These are phyloP conservation scores for Galerucella pusilla DNA, from an alignment of 2,888 invertebrate genomes.

Conservation along the genomic window DNA sequence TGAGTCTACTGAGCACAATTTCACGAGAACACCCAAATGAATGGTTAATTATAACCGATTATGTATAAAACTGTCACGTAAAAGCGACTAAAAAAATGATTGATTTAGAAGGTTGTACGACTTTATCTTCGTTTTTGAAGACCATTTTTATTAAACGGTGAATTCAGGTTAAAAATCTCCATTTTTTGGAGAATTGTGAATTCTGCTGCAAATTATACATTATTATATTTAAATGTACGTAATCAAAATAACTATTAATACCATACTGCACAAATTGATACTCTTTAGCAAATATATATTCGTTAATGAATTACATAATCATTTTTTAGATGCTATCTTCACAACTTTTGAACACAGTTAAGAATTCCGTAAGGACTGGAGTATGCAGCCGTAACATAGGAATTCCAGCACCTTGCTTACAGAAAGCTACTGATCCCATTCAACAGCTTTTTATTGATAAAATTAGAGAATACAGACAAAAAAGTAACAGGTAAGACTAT, in stretches of 20 bases:
- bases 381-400: constrained; percentile 77
- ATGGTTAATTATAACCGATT: background rate
- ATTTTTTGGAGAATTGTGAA: background rate
- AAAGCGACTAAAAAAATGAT: background rate
- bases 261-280: background rate
- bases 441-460: constrained; percentile 94
- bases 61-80: background rate
- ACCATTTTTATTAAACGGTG: background rate
- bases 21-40: too few species aligned
- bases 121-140: background rate
- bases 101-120: background rate
- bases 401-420: constrained; percentile 74
- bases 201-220: constrained; percentile 8
- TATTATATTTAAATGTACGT: constrained; percentile 7
- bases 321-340: constrained; percentile 60
- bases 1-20: too few species aligned
- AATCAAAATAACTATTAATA: background rate
- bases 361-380: constrained; percentile 54
- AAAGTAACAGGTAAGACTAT: constrained; percentile 82
- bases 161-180: constrained; percentile 12
- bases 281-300: background rate
- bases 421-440: constrained; percentile 87
- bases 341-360: constrained; percentile 57
- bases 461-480: constrained; percentile 88
- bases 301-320: constrained; percentile 24